A percentile compares a stretch with the other conserved stretches of the same genome.
Conservation (phyloP, 2,888 invertebrate genomes). For the Amiota mariae region DNA sequence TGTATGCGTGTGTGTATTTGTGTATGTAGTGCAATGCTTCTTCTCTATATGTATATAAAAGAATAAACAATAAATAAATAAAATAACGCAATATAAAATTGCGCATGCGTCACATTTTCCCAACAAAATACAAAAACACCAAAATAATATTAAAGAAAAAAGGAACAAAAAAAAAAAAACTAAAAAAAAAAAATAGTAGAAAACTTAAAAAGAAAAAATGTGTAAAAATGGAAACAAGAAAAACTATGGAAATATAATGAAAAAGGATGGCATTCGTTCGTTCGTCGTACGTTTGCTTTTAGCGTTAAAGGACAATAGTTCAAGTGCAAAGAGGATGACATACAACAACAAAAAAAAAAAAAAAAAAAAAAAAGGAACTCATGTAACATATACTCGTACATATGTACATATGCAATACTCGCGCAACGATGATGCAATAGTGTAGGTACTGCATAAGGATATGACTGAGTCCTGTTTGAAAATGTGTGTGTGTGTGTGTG, state of each 20-base stretch:
- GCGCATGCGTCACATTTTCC: conserved; percentile 54
- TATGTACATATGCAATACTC: neutral
- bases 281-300: conserved; percentile 23
- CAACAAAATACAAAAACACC: conserved; percentile 38
- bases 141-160: conserved; percentile 23
- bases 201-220: conserved; percentile 28
- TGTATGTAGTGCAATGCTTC: neutral
- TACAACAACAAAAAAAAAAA: conserved; percentile 36
- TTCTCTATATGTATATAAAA: neutral
- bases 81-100: conserved; percentile 35
- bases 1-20: conserved; percentile 10
- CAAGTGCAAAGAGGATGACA: conserved; percentile 71
- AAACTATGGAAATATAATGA: conserved; percentile 45
- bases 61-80: conserved; percentile 13
- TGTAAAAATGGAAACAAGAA: conserved; percentile 32
- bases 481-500: neutral
- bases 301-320: conserved; percentile 69
- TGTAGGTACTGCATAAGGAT: neutral
- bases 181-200: conserved; percentile 20
- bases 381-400: conserved; percentile 1
- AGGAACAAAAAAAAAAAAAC: conserved; percentile 34
- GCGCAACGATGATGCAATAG: neutral
- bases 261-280: conserved; percentile 56
- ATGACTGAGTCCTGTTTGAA: neutral
- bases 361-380: conserved; percentile 25